Conservation (phyloP, 2,797 vertebrate species). For the Fistularia commersonii region DNA sequence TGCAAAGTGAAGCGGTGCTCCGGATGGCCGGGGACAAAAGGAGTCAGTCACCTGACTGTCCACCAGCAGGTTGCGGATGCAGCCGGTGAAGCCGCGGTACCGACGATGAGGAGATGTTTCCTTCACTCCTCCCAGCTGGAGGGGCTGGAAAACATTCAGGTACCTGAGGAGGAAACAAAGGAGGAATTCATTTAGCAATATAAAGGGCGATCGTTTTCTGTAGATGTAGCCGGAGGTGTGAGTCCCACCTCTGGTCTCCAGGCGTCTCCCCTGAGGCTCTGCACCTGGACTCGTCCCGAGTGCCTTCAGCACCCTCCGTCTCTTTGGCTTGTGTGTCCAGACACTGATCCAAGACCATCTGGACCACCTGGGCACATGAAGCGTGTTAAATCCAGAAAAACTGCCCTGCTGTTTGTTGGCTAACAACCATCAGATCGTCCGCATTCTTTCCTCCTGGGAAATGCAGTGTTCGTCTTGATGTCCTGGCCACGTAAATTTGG, state of each 20-base stretch:
- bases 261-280: slow-evolving; percentile 79
- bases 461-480: too few relatives aligned
- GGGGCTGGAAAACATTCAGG: slow-evolving; percentile 80
- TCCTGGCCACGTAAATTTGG: too few relatives aligned
- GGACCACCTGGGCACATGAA: slow-evolving; percentile 72
- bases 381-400: background rate
- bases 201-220: background rate
- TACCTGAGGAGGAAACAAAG: slow-evolving; percentile 55
- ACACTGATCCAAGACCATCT: slow-evolving; percentile 86
- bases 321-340: slow-evolving; percentile 63
- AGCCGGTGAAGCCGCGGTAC: slow-evolving; percentile 82
- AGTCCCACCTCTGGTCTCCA: slow-evolving; percentile 76
- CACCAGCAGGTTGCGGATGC: slow-evolving; percentile 81
- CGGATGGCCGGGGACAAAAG: too few relatives aligned
- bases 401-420: background rate
- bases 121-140: slow-evolving; percentile 87
- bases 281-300: slow-evolving; percentile 74
- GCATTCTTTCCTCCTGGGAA: too few relatives aligned
- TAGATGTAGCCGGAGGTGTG: background rate
- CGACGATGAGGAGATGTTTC: slow-evolving; percentile 54
- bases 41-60: slow-evolving; percentile 80
- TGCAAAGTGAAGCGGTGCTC: background rate
- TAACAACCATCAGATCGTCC: background rate
- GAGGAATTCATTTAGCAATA: background rate
- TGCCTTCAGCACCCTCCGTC: slow-evolving; percentile 49